Percentiles rank a stretch among this genome's conserved stretches.
These are phyloP conservation scores for Coccyzus lansbergi DNA, from an alignment of 2,797 vertebrate species.

Conservation along the genomic window DNA sequence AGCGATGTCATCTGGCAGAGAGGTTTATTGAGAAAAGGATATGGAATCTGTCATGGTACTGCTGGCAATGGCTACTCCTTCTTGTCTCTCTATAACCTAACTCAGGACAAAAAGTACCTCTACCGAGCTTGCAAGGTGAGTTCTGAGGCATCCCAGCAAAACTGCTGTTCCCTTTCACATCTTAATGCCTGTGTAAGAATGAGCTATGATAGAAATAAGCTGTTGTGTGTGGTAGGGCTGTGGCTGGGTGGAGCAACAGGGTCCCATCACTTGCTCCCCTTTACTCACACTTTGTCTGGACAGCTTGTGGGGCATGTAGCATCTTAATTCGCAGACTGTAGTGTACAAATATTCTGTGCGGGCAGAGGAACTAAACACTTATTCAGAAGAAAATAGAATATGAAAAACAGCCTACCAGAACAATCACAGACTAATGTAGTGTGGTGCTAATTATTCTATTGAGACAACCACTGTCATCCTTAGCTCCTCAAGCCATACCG, in stretches of 20 bases:
- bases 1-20: slow-evolving; percentile 96
- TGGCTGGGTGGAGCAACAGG: neutral
- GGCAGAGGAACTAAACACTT: neutral
- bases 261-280: neutral
- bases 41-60: slow-evolving; percentile 94
- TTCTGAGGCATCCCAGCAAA: neutral
- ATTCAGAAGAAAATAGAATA: neutral
- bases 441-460: slow-evolving; percentile 8
- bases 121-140: slow-evolving; percentile 94
- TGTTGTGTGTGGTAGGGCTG: neutral
- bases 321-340: neutral
- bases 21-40: slow-evolving; percentile 93
- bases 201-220: neutral
- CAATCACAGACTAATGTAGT: neutral
- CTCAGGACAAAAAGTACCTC: slow-evolving; percentile 92
- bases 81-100: slow-evolving; percentile 90
- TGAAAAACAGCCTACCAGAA: slow-evolving; percentile 5
- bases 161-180: neutral
- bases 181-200: accelerated
- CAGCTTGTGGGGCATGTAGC: accelerated
- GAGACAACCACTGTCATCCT: neutral
- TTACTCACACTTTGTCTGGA: neutral
- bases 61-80: slow-evolving; percentile 95
- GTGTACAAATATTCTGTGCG: neutral
- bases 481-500: neutral